Conservation (phyloP, 2,888 invertebrate species). For the Drosophila limbata region DNA sequence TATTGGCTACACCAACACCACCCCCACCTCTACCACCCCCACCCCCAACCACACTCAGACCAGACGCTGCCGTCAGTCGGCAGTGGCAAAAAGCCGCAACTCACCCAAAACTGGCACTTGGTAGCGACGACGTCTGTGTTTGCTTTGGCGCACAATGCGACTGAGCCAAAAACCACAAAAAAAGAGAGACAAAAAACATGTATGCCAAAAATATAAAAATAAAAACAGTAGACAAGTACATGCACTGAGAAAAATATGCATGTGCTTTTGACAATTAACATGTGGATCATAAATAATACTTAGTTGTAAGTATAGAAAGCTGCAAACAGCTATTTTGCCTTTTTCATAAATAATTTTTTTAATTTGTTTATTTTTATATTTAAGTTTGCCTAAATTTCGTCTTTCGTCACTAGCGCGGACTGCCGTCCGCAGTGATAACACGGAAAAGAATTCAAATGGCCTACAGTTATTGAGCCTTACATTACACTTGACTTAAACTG, state of each 20-base stretch:
- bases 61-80: constrained; percentile 36
- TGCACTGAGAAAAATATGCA: constrained; percentile 24
- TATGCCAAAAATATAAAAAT: constrained; percentile 50
- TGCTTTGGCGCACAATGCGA: constrained; percentile 70
- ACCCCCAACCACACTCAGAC: constrained; percentile 21
- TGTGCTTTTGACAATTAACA: no score
- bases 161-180: constrained; percentile 47
- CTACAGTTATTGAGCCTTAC: no score
- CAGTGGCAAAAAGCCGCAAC: constrained; percentile 52
- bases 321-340: no score
- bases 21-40: constrained; percentile 7
- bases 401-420: no score
- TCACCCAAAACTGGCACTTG: constrained; percentile 78
- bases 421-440: no score
- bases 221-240: constrained; percentile 42
- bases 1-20: constrained; percentile 10
- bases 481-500: no score
- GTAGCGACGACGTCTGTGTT: constrained; percentile 70
- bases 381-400: no score
- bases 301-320: no score
- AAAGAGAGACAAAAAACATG: constrained; percentile 34
- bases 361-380: no score
- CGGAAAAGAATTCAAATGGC: no score
- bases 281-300: no score
- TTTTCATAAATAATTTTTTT: no score